Evolutionary conservation across 2,888 invertebrate genomes (phyloP).

Genomic region (Trissolcus brochymenae): DNA sequence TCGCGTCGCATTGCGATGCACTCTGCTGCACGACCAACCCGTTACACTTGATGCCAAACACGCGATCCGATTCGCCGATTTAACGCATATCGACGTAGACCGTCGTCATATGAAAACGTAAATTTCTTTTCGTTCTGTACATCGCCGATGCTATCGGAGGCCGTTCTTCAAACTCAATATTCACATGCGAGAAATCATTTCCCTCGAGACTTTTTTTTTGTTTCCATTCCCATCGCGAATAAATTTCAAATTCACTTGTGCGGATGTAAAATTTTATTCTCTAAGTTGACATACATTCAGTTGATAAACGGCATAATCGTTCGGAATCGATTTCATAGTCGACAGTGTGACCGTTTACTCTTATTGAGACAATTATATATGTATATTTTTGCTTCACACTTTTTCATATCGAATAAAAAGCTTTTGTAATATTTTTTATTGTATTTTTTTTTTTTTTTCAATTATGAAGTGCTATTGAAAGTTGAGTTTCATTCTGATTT

Average conservation of each 20-base stretch:
- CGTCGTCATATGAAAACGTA: conserved; percentile 24
- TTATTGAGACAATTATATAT: no score
- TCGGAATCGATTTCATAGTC: neutral
- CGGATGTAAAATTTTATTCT: neutral
- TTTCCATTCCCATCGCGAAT: neutral
- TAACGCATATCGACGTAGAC: conserved; percentile 50
- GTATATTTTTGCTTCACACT: no score
- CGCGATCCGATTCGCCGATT: conserved; percentile 61
- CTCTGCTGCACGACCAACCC: conserved; percentile 56
- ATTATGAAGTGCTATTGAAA: no score
- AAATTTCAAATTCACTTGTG: conserved; percentile 2
- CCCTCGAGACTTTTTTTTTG: neutral
- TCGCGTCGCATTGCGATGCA: conserved; percentile 57
- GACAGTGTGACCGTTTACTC: neutral
- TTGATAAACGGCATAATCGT: neutral
- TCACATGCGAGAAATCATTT: conserved; percentile 5
- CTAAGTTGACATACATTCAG: no score
- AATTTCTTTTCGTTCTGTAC: conserved; percentile 25
- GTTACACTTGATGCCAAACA: conserved; percentile 59
- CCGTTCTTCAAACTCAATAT: conserved; percentile 11
- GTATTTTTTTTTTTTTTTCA: no score
- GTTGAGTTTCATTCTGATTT: no score
- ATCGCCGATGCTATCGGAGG: conserved; percentile 18
- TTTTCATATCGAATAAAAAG: no score
- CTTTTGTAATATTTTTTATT: no score